Percentiles rank a stretch among this genome's conserved stretches.
These are phyloP conservation scores for Oenanthe oenanthe DNA, from an alignment of 2,113 vertebrate genomes.

Conservation along the genomic window DNA sequence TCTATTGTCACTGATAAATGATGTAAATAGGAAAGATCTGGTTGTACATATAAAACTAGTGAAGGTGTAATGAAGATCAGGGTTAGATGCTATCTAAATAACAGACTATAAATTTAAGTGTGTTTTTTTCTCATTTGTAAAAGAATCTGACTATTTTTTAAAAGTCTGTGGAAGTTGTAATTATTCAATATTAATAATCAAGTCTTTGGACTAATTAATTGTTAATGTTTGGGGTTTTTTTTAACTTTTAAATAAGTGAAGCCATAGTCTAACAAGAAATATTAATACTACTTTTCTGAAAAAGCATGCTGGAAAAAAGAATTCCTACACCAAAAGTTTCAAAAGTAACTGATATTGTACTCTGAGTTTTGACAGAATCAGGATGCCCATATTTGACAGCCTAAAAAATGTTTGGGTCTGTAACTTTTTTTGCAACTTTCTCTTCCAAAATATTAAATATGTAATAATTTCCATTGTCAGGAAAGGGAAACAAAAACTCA, in stretches of 20 bases:
- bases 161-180: not conserved
- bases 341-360: not conserved
- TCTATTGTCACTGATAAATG: not conserved
- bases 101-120: not conserved
- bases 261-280: not conserved
- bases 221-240: not conserved
- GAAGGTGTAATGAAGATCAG: not conserved
- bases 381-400: not conserved
- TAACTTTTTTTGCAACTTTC: not conserved
- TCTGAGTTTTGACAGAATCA: not conserved
- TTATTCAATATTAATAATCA: not conserved
- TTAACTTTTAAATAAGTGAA: not conserved
- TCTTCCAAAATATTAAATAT: not conserved
- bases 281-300: not conserved
- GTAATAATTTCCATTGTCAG: not conserved
- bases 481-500: not conserved
- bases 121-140: not conserved
- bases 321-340: not conserved
- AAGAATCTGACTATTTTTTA: not conserved
- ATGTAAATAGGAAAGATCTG: not conserved
- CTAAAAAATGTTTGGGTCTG: fast-evolving
- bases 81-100: not conserved
- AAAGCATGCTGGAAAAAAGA: not conserved
- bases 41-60: not conserved
- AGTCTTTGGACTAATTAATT: not conserved